Base-by-base conservation (phyloP, 2,888 invertebrate genomes). In the Branchipolynoe longqiensis region DNA sequence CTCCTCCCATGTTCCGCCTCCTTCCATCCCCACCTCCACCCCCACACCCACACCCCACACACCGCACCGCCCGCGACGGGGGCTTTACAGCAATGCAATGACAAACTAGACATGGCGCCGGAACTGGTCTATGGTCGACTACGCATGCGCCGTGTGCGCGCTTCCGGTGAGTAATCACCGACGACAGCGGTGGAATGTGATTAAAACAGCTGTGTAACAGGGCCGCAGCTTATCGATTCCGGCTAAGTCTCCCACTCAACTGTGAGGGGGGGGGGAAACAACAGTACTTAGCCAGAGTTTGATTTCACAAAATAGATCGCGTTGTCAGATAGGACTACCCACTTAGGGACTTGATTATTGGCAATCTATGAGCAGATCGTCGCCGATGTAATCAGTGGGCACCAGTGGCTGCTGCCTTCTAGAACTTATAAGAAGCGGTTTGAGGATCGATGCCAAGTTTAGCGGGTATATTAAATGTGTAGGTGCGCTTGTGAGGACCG, bases 231-330 rank as follows among this genome's bases (percentile, higher is more conserved):
- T 38, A 69, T 69, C 38, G 69, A 69, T 69, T 69, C 38, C 69
- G 18, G 8, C 22, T 69, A 69, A 69, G 38, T 18, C 36, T 38
- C 38, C 38, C 69, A 25, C 69, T 36, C 38, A 36, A 69, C 69
- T 69, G 69, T n/a, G n/a, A n/a, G n/a, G n/a, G n/a, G n/a, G n/a
- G n/a, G n/a, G 36, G 69, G 38, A 69, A 69, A 69, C 36, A 69
- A 69, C 69, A 69, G 69, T 69, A 69, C 69, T 69, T 69, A 69
- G 33, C 14, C 69, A 36, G 69, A 69, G 38, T 69, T 69, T 69
- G 69, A 69, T 69, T 69, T 69, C 36, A 33, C 69, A 69, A 69
- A 69, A 69, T 69, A 69, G 69, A 69, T 69, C 69, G 36, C 69
- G 36, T 36, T 33, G 58, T n/a, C 69, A 69, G 69, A 69, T 69